Evolutionary conservation across 2,113 vertebrate genomes (phyloP).

Genomic region (Menidia beryllina): DNA sequence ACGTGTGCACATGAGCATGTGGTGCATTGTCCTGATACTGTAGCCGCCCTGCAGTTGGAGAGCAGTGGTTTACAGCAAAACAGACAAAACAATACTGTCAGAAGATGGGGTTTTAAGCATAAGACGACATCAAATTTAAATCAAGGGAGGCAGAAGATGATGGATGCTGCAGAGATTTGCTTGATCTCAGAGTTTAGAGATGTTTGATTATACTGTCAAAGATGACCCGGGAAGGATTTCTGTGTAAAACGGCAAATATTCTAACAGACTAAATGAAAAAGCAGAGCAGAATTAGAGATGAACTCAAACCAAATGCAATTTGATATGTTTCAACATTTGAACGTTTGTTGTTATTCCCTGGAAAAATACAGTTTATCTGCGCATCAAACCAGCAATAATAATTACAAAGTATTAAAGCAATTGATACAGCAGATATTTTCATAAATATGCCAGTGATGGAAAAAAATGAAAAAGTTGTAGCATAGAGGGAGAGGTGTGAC

Average conservation of each 20-base stretch:
- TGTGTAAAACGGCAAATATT: slow-evolving; percentile 19
- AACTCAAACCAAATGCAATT: slow-evolving; percentile 15
- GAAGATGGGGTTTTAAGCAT: slow-evolving; percentile 2
- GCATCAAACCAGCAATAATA: slow-evolving; percentile 12
- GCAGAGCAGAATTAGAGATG: slow-evolving; percentile 18
- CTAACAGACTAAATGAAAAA: slow-evolving; percentile 29
- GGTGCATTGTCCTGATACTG: slow-evolving; percentile 12
- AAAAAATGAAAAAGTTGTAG: too few relatives aligned
- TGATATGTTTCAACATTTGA: not conserved
- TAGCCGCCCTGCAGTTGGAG: slow-evolving; percentile 10
- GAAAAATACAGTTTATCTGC: slow-evolving; percentile 3
- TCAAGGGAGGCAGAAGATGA: not conserved
- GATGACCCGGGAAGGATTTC: slow-evolving; percentile 11
- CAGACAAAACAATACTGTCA: not conserved
- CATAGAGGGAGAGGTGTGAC: too few relatives aligned
- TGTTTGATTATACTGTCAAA: slow-evolving; percentile 34
- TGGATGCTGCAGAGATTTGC: slow-evolving; percentile 10
- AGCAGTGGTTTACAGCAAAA: slow-evolving; percentile 5
- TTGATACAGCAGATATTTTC: not conserved
- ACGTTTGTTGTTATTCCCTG: not conserved
- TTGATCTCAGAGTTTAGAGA: slow-evolving; percentile 30
- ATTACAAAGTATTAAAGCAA: slow-evolving; percentile 3
- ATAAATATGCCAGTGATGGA: slow-evolving; percentile 6
- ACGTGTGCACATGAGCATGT: slow-evolving; percentile 1
- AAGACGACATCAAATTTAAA: slow-evolving; percentile 17